Evolutionary conservation across 35 echinoderm and acorn worm genomes (phyloP), one percentile per base, ranked within the genome.

Genomic region (Amphiura filiformis): DNA sequence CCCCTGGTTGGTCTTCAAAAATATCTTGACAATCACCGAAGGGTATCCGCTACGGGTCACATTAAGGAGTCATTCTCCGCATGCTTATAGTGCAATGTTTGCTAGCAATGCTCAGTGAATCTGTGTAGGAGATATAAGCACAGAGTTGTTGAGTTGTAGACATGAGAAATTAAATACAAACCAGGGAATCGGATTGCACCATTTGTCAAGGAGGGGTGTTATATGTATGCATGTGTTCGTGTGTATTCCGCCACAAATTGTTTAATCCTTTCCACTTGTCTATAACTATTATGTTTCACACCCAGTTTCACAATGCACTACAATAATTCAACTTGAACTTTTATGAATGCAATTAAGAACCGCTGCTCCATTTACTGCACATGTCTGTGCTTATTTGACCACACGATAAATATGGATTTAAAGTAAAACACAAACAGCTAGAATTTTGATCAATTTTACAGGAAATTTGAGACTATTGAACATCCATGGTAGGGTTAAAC

Each of bases 111-210:
- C 41, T 47, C 41, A 47, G 61, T 26, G 61, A 70, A 70, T 70
- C 61, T 70, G 61, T 70, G 61, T 70, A 70, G 61, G 28, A 70
- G 61, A 70, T 70, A 70, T 70, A 70, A 70, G 61, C 61, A 70
- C 11, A 70, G 17, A 70, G 61, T 26, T 52, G 44, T 52, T 70
- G 61, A 70, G 28, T 30, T 13, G 61, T 30, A 70, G 61, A 70
- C 61, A 70, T 70, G 61, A 70, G 61, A 70, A 70, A 70, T 70
- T 70, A 70, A 70, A 70, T 70, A 70, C 61, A 70, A 70, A 70
- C 61, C 61, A 70, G 61, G 61, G 61, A 70, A 70, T 70, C 61
- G 61, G 61, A 23, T 70, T 23, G 26, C 61, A 70, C 61, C 61
- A 70, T 70, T 70, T 70, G 61, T n/a, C 61, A 30, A 70, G 61